Conservation (phyloP, 2,113 vertebrate genomes). For the Burhinus oedicnemus region DNA sequence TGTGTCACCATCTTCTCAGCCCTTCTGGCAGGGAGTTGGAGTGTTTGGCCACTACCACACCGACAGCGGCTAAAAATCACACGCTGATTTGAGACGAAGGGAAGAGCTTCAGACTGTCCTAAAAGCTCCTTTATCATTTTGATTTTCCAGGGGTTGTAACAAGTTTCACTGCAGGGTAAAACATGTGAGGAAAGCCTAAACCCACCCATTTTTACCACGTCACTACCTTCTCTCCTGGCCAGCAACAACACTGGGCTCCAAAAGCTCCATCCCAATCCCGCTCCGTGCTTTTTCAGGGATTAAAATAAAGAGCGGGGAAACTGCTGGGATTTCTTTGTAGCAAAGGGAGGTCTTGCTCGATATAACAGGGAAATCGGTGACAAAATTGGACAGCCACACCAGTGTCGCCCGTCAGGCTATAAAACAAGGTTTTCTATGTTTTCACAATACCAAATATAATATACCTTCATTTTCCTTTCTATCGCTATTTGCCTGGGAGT, state of each 20-base stretch:
- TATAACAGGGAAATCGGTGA: background rate
- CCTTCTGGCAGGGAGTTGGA: background rate
- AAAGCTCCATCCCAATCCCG: fast-evolving
- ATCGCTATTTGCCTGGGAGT: background rate
- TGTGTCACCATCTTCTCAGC: background rate
- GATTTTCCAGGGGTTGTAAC: background rate
- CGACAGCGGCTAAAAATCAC: background rate
- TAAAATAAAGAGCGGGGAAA: background rate
- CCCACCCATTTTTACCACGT: fast-evolving
- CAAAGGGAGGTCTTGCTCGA: background rate
- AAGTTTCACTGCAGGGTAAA: background rate
- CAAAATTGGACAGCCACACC: background rate
- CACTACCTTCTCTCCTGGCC: background rate
- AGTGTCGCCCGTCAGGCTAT: fast-evolving
- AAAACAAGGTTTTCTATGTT: background rate
- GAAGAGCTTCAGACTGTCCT: background rate
- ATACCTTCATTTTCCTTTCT: background rate
- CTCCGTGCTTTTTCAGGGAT: background rate
- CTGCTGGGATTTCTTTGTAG: background rate
- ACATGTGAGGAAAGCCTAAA: background rate
- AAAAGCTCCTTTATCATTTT: background rate
- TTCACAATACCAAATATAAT: background rate
- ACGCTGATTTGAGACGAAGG: background rate
- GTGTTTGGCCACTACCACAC: background rate
- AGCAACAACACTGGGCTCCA: background rate